Evolutionary conservation across 37 sponge, comb jelly and placozoan species (phyloP).

Genomic region (Geodia barretti): DNA sequence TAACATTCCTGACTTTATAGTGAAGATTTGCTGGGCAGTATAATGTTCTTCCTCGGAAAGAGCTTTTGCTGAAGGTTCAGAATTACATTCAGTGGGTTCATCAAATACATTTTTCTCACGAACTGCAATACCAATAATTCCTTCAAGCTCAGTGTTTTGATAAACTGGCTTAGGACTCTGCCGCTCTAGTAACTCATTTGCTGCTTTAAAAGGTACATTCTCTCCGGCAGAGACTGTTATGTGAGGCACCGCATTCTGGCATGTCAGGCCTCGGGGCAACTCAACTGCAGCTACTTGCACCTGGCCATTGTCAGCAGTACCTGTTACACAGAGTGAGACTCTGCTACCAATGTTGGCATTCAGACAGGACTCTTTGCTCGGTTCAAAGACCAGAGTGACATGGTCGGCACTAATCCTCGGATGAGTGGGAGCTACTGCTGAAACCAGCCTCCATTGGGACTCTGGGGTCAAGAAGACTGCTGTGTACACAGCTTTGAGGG

Average conservation of each 20-base stretch:
- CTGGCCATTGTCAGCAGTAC: conserved; percentile 42
- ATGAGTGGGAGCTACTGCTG: conserved; percentile 42
- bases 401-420: conserved; percentile 55
- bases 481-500: conserved; percentile 40
- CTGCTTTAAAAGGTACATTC: conserved; percentile 41
- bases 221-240: conserved; percentile 77
- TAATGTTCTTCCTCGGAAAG: no score
- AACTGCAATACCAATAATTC: conserved; percentile 49
- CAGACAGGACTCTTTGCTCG: conserved; percentile 23
- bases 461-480: conserved; percentile 64
- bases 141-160: conserved; percentile 29
- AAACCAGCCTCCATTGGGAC: conserved; percentile 61
- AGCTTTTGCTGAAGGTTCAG: not conserved
- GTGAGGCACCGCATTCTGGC: conserved; percentile 68
- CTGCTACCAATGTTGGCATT: conserved; percentile 47
- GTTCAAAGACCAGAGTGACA: conserved; percentile 73
- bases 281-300: conserved; percentile 71
- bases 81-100: not conserved
- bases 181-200: conserved; percentile 64
- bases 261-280: conserved; percentile 18
- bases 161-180: not conserved
- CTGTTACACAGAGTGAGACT: conserved; percentile 50
- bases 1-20: conserved; percentile 12
- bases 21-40: not conserved
- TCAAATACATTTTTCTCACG: not conserved